Percentiles rank a stretch among this genome's conserved stretches.
Conservation (phyloP, 2,797 vertebrate genomes). For the Muscicapa striata region DNA sequence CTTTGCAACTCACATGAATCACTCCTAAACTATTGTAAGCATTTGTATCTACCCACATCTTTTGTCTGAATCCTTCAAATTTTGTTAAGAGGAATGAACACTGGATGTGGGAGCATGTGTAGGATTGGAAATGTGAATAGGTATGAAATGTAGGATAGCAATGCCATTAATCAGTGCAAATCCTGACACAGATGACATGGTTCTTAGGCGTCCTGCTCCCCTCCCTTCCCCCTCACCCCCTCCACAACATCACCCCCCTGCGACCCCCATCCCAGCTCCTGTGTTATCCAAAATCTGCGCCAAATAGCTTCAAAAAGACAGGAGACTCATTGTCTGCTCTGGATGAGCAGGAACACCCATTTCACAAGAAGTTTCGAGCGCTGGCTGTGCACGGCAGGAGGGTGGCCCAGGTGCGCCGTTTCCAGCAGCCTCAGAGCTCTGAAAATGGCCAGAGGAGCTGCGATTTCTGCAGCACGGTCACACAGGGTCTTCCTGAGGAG, state of each 20-base stretch:
- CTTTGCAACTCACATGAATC: constrained; percentile 37
- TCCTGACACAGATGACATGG: neutral
- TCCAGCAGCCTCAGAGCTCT: neutral
- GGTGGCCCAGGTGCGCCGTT: neutral
- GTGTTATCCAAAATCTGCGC: neutral
- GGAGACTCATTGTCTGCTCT: neutral
- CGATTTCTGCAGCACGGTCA: accelerated
- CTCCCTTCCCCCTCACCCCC: no score
- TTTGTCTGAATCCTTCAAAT: neutral
- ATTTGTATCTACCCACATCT: neutral
- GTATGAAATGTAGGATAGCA: neutral
- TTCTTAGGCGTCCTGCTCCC: neutral
- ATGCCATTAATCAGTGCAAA: neutral
- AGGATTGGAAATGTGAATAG: neutral
- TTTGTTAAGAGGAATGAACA: neutral
- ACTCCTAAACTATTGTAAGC: constrained; percentile 36
- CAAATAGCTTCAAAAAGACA: neutral
- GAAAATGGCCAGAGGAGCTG: neutral
- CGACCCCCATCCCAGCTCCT: neutral
- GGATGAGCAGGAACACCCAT: neutral
- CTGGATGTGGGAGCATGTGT: accelerated
- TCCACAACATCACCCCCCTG: no score
- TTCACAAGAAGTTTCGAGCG: neutral
- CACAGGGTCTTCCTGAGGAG: neutral
- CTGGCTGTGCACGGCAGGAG: neutral